These are phyloP conservation scores for Cosmia pyralina DNA, from an alignment of 2,888 invertebrate species.

Conservation along the genomic window DNA sequence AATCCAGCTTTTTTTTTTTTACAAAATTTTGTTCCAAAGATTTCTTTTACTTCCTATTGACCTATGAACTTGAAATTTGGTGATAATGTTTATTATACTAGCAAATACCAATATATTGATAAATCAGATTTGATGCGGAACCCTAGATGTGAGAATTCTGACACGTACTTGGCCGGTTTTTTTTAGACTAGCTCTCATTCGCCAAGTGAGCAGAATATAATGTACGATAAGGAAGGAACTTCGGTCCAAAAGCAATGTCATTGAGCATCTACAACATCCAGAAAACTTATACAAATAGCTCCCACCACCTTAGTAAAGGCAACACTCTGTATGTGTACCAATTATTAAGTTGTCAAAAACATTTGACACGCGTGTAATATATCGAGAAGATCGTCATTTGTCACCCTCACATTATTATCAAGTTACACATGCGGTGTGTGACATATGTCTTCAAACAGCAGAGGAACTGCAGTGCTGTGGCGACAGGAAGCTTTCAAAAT, in stretches of 20 bases:
- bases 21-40: too few species aligned
- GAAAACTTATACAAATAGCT: neutral
- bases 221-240: neutral
- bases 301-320: neutral
- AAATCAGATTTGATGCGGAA: too few species aligned
- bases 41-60: too few species aligned
- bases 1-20: too few species aligned
- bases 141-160: too few species aligned
- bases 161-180: too few species aligned
- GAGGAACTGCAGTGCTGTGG: slow-evolving; percentile 61
- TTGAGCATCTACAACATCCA: neutral
- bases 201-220: neutral
- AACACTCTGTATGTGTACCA: slow-evolving; percentile 1
- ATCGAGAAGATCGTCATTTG: slow-evolving; percentile 50
- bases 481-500: slow-evolving; percentile 82
- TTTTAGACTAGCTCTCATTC: neutral
- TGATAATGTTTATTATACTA: too few species aligned
- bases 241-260: neutral
- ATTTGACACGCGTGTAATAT: slow-evolving; percentile 33
- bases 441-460: slow-evolving; percentile 59
- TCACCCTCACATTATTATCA: slow-evolving; percentile 58
- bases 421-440: slow-evolving; percentile 51
- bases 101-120: too few species aligned
- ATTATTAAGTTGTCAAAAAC: slow-evolving; percentile 43
- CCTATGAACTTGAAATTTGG: too few species aligned